Evolutionary conservation across 2,888 invertebrate genomes (phyloP), one percentile per base, ranked within the genome.

Genomic region (Magallana nippona): DNA sequence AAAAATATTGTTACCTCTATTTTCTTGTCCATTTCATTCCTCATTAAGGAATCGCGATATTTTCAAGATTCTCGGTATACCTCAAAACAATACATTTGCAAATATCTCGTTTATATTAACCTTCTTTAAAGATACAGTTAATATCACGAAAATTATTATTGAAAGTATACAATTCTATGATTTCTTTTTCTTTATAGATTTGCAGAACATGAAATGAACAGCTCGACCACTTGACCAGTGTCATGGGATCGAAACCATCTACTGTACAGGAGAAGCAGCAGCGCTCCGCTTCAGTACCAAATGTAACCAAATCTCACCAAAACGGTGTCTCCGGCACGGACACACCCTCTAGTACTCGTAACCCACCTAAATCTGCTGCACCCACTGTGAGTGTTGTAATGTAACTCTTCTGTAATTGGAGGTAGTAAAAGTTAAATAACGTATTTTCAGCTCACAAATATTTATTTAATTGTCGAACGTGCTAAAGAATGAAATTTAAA

Each of bases 291-390:
- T 78, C 85, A 17, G 78, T 81, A 22, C 85, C 85, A 63, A 78
- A 83, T 62, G 81, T 81, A 83, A 62, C 57, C 11, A 83, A 85
- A 77, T 57, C 85, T 17, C 62, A 11, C 3, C 58, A 56, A 22
- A 85, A 85, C n/a, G 83, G 85, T 22, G 71, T 71, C 27, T 71
- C 71, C 15, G 71, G 27, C 71, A 71, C 19, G 32, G 17, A 55
- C 79, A 32, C 22, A 55, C 13, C 55, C 55, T 57, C 71, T 71
- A 71, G 71, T 71, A 60, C 60, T 55, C 58, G 71, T 71, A 60
- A 57, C 60, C 55, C 84, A 79, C 85, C 85, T 58, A 82, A 81
- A 56, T 85, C 85, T 77, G 85, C 85, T 22, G 55, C 79, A 56
- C 80, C 83, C 27, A 27, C 27, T 19, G 83, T 83, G 83, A 83